These are phyloP conservation scores for Trididemnum clinides DNA, from an alignment of 23 tunicate genomes.

Conservation along the genomic window DNA sequence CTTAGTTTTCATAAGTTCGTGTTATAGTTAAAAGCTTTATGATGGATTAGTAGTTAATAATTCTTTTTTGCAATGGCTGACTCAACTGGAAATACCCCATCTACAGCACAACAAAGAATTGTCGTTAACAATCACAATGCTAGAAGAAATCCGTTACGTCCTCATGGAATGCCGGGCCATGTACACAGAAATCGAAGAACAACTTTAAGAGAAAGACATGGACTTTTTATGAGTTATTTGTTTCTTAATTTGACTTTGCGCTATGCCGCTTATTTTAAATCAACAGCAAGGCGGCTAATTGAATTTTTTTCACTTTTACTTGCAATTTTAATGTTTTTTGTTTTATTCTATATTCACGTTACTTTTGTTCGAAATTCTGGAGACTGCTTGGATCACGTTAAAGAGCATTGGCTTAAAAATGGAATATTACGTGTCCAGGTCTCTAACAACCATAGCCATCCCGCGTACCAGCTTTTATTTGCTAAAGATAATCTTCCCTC, in stretches of 20 bases:
- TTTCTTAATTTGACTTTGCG: conserved; percentile 72
- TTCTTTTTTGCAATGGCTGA: too few species aligned
- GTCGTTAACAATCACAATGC: too few species aligned
- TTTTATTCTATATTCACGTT: conserved; percentile 74
- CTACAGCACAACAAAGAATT: too few species aligned
- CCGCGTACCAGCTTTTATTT: conserved; percentile 50
- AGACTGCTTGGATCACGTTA: conserved; percentile 73
- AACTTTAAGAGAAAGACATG: conserved; percentile 42
- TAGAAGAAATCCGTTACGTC: too few species aligned
- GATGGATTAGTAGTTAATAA: too few species aligned
- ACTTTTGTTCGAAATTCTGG: conserved; percentile 72
- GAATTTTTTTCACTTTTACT: conserved; percentile 75
- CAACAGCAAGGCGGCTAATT: conserved; percentile 63
- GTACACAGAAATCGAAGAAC: too few species aligned
- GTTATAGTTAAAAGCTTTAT: too few species aligned
- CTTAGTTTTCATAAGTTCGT: too few species aligned
- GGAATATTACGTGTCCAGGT: conserved; percentile 86
- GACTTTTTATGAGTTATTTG: conserved; percentile 86
- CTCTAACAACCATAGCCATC: conserved; percentile 27
- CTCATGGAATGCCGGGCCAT: too few species aligned
- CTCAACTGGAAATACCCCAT: too few species aligned
- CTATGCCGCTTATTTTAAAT: conserved; percentile 63
- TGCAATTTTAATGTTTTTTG: conserved; percentile 69
- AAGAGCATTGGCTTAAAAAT: conserved; percentile 68
- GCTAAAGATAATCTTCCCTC: conserved; percentile 15